Base-by-base conservation (phyloP, 2,113 vertebrate genomes). In the Oreochromis niloticus region DNA sequence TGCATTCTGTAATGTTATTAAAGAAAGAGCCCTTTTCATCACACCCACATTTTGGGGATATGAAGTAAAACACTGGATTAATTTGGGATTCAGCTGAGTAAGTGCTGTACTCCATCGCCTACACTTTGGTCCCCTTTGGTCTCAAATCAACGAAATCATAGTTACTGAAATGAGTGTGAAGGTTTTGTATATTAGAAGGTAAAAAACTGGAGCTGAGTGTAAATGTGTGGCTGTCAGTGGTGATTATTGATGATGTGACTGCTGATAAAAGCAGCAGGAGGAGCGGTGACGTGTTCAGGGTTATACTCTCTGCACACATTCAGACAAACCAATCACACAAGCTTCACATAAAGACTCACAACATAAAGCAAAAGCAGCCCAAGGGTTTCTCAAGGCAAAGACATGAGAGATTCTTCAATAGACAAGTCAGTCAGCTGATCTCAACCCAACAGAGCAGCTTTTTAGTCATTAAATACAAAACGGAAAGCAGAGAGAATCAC, bases 371-470 rank as follows among this genome's bases (percentile, higher is more conserved):
- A 66, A 68, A 68, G 3, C 36, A 71, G 36, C 63, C 63, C 1
- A 0, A 1, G 6, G n/a, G 7, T 71, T 71, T 71, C 36, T 71
- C 36, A 2, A 43, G n/a, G n/a, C n/a, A 43, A 43, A 0, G 3
- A 43, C n/a, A 41, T 7, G 59, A 32, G 30, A 0, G 4, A 39
- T 66, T 66, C 34, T 66, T 39, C 6, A 36, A 6, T 36, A 36
- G 32, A 22, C 63, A 22, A 48, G 14, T 16, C 16, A 3, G 16
- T 9, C 17, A 19, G 6, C 63, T 14, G 36, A 41, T 41, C 11
- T 6, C 11, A 68, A 41, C 4, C 19, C 63, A 68, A 9, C 36
- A 41, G 11, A 14, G 34, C 34, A 68, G 63, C 34, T 13, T 22
- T 68, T 68, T 22, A 22, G 36, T 24, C 8, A 68, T 3, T 68